Percentiles rank a stretch among this genome's conserved stretches.
phyloP scores from a whole-genome alignment of 1,140 invertebrate genomes.

The Pachyrhynchus sulphureomaculatus region DNA sequence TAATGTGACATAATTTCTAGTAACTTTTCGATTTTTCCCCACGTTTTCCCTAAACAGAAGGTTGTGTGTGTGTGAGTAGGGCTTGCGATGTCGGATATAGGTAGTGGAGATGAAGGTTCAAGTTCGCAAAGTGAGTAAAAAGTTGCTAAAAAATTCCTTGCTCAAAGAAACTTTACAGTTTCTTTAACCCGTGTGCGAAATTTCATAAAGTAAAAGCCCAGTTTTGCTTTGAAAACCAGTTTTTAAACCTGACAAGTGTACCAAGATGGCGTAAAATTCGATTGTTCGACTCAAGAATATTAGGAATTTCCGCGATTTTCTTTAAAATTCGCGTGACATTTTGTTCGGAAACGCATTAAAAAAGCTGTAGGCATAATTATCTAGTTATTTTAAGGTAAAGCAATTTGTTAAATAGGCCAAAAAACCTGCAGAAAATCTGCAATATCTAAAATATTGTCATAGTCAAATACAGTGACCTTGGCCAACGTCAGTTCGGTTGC shows the following conservation, averaged over 20 bases:
- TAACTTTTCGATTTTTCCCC: slow-evolving; percentile 44
- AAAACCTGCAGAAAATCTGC: slow-evolving; percentile 37
- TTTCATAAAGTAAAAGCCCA: slow-evolving; percentile 1
- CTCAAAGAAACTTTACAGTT: slow-evolving; percentile 1
- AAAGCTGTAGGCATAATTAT: neutral
- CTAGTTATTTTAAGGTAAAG: neutral
- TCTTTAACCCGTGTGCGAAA: slow-evolving; percentile 9
- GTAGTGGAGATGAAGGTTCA: slow-evolving; percentile 69
- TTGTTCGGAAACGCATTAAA: neutral
- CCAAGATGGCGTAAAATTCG: slow-evolving; percentile 52
- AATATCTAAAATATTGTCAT: slow-evolving; percentile 48
- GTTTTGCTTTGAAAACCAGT: slow-evolving; percentile 18
- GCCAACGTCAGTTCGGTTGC: slow-evolving; percentile 50
- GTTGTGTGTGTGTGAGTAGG: slow-evolving; percentile 52
- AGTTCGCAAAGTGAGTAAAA: slow-evolving; percentile 68
- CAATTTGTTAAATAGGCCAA: slow-evolving; percentile 27
- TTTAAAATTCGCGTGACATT: slow-evolving; percentile 44
- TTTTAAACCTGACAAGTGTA: slow-evolving; percentile 54
- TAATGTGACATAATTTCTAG: slow-evolving; percentile 35
- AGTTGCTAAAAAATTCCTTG: slow-evolving; percentile 2
- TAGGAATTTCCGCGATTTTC: slow-evolving; percentile 44
- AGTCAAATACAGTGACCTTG: slow-evolving; percentile 49
- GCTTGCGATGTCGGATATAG: slow-evolving; percentile 70
- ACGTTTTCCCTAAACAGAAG: slow-evolving; percentile 48
- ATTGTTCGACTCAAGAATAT: slow-evolving; percentile 38